A percentile compares a stretch with the other conserved stretches of the same genome.
phyloP scores from a whole-genome alignment of 2,113 vertebrate genomes.

The Tragelaphus buxtoni region DNA sequence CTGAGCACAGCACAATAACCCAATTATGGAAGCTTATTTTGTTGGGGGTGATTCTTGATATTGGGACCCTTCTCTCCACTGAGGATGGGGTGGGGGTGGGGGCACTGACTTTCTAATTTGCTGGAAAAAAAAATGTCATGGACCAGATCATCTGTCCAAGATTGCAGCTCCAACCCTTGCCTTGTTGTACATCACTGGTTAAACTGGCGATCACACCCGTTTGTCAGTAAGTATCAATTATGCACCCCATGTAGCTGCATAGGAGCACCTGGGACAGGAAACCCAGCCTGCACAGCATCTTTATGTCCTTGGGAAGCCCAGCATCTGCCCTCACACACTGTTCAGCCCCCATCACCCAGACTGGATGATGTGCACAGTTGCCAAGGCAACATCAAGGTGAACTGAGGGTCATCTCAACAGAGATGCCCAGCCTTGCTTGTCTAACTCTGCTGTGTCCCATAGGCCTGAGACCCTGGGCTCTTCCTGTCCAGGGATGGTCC shows the following conservation, averaged over 20 bases:
- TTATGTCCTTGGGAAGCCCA: background rate
- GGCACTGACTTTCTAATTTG: background rate
- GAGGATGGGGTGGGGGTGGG: rapidly evolving
- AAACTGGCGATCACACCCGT: rapidly evolving
- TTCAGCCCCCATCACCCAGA: background rate
- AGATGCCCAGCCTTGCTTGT: background rate
- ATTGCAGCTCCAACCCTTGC: background rate
- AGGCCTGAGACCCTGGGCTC: too few relatives aligned
- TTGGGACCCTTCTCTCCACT: background rate
- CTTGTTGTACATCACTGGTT: background rate
- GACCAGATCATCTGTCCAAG: background rate
- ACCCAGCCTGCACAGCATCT: rapidly evolving
- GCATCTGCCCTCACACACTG: background rate
- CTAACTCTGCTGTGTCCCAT: rapidly evolving
- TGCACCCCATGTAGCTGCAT: too few relatives aligned
- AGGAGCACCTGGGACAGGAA: background rate
- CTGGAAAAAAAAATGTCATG: background rate
- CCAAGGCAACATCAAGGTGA: background rate
- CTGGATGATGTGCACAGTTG: background rate
- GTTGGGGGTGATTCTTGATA: background rate
- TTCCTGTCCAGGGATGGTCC: background rate
- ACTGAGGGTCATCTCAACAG: background rate
- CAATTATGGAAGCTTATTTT: background rate
- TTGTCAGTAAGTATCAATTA: rapidly evolving
- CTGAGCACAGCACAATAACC: background rate